Evolutionary conservation across 2,888 invertebrate species (phyloP).

Genomic region (Actias luna): DNA sequence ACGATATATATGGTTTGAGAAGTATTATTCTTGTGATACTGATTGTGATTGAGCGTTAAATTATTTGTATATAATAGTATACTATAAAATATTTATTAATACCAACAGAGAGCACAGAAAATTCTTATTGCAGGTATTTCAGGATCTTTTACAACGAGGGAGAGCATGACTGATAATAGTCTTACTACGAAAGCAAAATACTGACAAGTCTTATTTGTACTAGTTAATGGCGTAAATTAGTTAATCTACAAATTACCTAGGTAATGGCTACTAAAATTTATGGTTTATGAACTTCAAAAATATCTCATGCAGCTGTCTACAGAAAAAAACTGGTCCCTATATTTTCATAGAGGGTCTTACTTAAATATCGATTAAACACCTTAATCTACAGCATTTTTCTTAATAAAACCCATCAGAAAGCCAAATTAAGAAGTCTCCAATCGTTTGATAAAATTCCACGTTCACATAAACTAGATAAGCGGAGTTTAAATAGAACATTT

Average conservation of each 20-base stretch:
- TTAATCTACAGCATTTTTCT: conserved; percentile 40
- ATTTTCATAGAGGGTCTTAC: conserved; percentile 24
- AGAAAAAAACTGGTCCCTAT: conserved; percentile 12
- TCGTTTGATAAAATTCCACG: conserved; percentile 47
- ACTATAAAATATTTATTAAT: not conserved
- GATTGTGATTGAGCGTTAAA: not conserved
- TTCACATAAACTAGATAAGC: conserved; percentile 61
- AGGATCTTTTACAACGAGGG: no score
- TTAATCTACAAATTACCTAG: no score
- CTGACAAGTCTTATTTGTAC: no score
- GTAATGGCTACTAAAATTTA: no score
- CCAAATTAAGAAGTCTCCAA: conserved; percentile 39
- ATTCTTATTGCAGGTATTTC: no score
- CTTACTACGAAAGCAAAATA: no score
- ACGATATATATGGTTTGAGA: conserved; percentile 16
- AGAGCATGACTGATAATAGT: no score
- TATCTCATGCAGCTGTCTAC: not conserved
- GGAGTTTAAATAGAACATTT: conserved; percentile 48
- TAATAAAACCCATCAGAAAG: conserved; percentile 36
- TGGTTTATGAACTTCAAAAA: not conserved
- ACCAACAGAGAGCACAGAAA: no score
- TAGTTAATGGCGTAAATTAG: no score
- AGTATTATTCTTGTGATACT: not conserved
- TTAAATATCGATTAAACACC: conserved; percentile 29
- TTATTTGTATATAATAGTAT: not conserved